Evolutionary conservation across 2,888 invertebrate species (phyloP), one percentile per base, ranked within the genome.

Genomic region (Digitonthophagus gazella): DNA sequence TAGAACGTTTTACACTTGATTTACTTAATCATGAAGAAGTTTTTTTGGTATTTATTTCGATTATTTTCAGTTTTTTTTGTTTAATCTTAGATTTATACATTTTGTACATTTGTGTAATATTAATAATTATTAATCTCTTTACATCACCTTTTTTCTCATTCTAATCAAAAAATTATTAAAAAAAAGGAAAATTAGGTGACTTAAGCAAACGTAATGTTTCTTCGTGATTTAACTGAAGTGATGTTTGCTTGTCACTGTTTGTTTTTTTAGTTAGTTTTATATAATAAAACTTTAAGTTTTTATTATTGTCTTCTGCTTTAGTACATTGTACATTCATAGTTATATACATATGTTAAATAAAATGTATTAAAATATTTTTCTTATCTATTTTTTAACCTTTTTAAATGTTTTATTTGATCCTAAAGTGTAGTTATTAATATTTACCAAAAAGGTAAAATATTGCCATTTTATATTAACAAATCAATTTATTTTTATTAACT

Each of bases 271-370:
- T 68, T 58, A 64, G 64, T 68, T 61, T 61, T 61, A 61, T 61
- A n/a, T 61, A 61, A 61, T 61, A 19, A 44, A 61, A 18, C 61
- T 61, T 61, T 61, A 61, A 61, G 28, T 61, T 61, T 61, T 61
- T 61, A 61, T 61, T 44, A 44, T 44, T 44, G 18, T 61, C 61
- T 70, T 71, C 69, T 74, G 74, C 74, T 75, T 75, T 76, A 75
- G 74, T 74, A 61, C 61, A 74, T 74, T 75, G 74, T 75, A 75
- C 75, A 76, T 76, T 74, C 74, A 74, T 74, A 76, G 74, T 74
- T 75, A 75, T 76, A 75, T 75, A 74, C 73, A 72, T 73, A 75
- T 75, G 75, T 75, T 75, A 71, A 75, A 75, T 74, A 75, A 75
- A 75, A 75, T 69, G 71, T 70, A 64, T 61, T 67, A 68, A 44